Evolutionary conservation across 2,797 vertebrate species (phyloP), one percentile per base, ranked within the genome.

Genomic region (Peromyscus attwateri): DNA sequence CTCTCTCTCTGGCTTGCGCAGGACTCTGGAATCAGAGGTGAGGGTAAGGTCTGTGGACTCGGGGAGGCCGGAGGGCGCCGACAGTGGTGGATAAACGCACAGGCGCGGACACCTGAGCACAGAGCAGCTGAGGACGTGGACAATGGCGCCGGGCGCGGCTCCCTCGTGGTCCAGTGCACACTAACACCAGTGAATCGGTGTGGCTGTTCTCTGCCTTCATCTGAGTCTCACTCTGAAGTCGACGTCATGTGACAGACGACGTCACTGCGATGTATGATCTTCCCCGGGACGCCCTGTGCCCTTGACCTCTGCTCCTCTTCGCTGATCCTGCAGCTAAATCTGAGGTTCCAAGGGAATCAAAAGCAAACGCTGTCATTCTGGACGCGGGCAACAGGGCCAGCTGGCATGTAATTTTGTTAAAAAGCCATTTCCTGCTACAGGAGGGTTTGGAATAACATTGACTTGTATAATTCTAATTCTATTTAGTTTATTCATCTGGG

Each of bases 371-470:
- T 97, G 95, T 97, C 97, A 94, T 92, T 46, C 90, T 96, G 97
- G 98, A 98, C 98, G 97, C 96, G 94, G 96, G 96, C 91, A 21
- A 76, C 75, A 97, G 97, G 94, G 97, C 96, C 97, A 98, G 98
- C 97, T 98, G 98, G 98, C 98, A 98, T 0, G 10, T 98, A 98
- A 99, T 98, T 98, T 97, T 97, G 95, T 99, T 99, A 98, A 95
- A 97, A 98, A 98, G 97, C 93, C 97, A 98, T 98, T 99, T 99
- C 98, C 98, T 99, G 97, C 97, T 98, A 97, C 96, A 98, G 98
- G 97, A 98, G 97, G 94, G 94, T 97, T 98, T 98, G 97, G 98
- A 99, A 98, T 97, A 98, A 96, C 96, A 98, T 98, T 98, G 98
- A 97, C 96, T 98, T 52, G 49, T 97, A 95, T 97, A 98, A 98